These are phyloP conservation scores for Tryphoninae sp. DNA, from an alignment of 2,888 invertebrate genomes.

Conservation along the genomic window DNA sequence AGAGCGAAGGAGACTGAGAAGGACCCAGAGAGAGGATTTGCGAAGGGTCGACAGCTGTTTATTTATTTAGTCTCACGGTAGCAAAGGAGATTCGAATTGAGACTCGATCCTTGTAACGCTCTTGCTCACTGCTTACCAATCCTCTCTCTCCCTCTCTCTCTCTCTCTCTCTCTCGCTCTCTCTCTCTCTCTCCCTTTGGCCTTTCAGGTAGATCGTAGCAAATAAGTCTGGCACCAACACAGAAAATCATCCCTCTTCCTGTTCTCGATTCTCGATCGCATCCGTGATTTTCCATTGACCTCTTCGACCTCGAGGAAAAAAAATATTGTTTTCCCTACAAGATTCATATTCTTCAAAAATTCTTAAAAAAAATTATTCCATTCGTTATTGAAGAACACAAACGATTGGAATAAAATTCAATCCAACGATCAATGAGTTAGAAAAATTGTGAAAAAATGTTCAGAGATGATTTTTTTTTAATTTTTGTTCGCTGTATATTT, in stretches of 20 bases:
- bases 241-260: neutral
- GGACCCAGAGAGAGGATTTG: constrained; percentile 54
- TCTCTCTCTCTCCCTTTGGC: neutral
- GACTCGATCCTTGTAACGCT: constrained; percentile 40
- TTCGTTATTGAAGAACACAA: neutral
- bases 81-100: constrained; percentile 46
- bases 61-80: constrained; percentile 58
- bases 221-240: constrained; percentile 41
- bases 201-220: constrained; percentile 12
- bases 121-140: neutral
- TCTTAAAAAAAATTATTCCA: neutral
- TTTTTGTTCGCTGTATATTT: constrained; percentile 5
- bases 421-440: neutral
- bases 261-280: neutral
- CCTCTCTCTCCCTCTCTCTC: neutral
- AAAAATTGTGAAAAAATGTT: neutral
- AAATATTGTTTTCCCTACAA: neutral
- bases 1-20: neutral
- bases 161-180: neutral
- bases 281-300: neutral
- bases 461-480: constrained; percentile 4
- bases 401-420: neutral
- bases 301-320: neutral
- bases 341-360: neutral
- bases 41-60: constrained; percentile 59